Conservation (phyloP, 2,113 vertebrate genomes). For the Shinisaurus crocodilurus region DNA sequence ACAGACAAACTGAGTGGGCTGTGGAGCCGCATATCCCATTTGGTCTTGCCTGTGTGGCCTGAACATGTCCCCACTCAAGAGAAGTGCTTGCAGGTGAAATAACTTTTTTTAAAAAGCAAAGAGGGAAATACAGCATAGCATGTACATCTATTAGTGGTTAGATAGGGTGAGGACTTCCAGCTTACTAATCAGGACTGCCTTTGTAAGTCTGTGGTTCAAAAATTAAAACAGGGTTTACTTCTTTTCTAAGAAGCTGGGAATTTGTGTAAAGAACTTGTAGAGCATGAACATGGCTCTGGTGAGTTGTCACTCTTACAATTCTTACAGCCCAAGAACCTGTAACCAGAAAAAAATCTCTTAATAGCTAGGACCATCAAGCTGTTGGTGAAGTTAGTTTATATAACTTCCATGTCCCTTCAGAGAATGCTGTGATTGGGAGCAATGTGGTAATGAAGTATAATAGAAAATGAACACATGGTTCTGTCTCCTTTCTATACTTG, state of each 20-base stretch:
- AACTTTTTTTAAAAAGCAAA: neutral
- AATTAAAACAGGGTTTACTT: constrained; percentile 21
- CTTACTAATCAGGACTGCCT: constrained; percentile 13
- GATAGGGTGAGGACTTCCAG: constrained; percentile 7
- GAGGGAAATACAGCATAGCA: neutral
- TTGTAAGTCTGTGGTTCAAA: constrained; percentile 28
- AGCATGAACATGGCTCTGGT: constrained; percentile 37
- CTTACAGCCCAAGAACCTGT: constrained; percentile 34
- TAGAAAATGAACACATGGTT: neutral
- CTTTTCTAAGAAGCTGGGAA: constrained; percentile 53
- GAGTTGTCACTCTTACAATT: constrained; percentile 34
- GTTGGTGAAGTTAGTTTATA: constrained; percentile 2
- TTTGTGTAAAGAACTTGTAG: constrained; percentile 35
- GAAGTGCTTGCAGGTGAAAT: constrained; percentile 62
- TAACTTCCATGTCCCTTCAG: constrained; percentile 15
- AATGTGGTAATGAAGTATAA: constrained; percentile 18
- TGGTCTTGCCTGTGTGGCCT: constrained; percentile 80
- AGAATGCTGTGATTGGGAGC: neutral
- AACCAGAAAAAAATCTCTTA: neutral
- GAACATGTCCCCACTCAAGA: constrained; percentile 71
- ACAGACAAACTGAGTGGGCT: constrained; percentile 82
- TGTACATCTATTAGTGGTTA: constrained; percentile 47
- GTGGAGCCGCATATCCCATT: constrained; percentile 85
- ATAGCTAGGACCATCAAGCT: neutral
- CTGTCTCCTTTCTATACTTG: constrained; percentile 22